Evolutionary conservation across 2,797 vertebrate genomes (phyloP), one percentile per base, ranked within the genome.

Genomic region (Acrossocheilus wenchowensis): DNA sequence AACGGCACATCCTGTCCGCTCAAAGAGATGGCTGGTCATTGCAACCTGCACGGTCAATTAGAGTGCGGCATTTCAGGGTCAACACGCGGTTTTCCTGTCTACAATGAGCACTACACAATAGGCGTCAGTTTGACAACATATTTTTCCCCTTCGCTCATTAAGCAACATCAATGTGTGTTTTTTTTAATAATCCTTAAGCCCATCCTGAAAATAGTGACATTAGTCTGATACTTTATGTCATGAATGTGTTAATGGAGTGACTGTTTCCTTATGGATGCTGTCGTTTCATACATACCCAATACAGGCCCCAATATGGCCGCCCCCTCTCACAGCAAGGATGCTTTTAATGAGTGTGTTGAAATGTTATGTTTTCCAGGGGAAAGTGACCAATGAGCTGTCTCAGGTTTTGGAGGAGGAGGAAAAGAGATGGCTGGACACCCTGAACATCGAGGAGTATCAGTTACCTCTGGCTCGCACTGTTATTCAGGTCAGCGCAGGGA

Each of bases 381-480:
- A 93, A 57, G 95, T 96, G 83, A 96, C 95, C 86, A 95, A 93
- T 2, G 95, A 95, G 90, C 92, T 96, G 86, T 94, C 90, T 84
- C 95, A 94, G 83, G 89, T 96, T 26, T 89, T 96, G 92, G 95
- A 96, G 0, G 94, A 96, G 3, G 95, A 96, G 92, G 95, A 96
- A 90, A 95, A 91, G 60, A 82, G 91, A 17, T 96, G 95, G 95
- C 91, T 91, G 89, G 95, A 96, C 87, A 92, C 90, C 8, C 88
- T 94, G 36, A 92, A 94, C 50, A 78, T 93, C 0, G 94, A 96
- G 74, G 95, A 95, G 74, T 94, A 90, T 78, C 93, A 94, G 85
- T 93, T 95, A 77, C 86, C 90, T n/a, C 89, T 96, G 87, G 92
- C 94, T 30, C 90, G 89, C 52, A 93, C 90, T 0, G 94, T 95